Conservation (phyloP, 2,113 vertebrate species). For the Poeciliopsis occidentalis region DNA sequence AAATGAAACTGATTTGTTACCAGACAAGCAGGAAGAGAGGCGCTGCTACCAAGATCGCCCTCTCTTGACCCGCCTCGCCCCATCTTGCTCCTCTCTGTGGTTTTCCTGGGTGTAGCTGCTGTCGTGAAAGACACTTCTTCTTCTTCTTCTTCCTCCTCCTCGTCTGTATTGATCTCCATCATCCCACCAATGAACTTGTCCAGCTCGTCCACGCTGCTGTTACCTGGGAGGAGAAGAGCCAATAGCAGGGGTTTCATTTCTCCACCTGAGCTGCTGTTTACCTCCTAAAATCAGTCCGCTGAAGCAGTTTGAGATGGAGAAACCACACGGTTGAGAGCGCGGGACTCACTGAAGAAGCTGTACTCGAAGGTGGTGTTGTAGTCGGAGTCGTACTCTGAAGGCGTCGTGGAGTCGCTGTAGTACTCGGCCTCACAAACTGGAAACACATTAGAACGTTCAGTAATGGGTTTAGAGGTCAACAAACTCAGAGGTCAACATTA, state of each 20-base stretch:
- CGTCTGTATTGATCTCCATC: not conserved
- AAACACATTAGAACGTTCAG: not conserved
- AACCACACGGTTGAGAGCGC: no score
- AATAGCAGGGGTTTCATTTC: not conserved
- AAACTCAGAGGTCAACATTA: not conserved
- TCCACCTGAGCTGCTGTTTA: not conserved
- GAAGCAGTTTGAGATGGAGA: not conserved
- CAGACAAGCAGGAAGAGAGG: slow-evolving; percentile 19
- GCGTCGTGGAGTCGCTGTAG: not conserved
- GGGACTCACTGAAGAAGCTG: slow-evolving; percentile 62
- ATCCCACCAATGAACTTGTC: slow-evolving; percentile 14
- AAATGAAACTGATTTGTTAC: slow-evolving; percentile 10
- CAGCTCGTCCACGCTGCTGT: slow-evolving; percentile 39
- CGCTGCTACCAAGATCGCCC: accelerated
- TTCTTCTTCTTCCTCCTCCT: not conserved
- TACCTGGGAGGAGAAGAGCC: slow-evolving; percentile 25
- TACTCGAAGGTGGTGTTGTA: slow-evolving; percentile 45
- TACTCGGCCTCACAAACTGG: slow-evolving; percentile 20
- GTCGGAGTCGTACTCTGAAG: slow-evolving; percentile 48
- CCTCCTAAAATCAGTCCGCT: not conserved
- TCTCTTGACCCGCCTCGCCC: no score
- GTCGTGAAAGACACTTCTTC: not conserved
- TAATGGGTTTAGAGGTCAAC: not conserved
- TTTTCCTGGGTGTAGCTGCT: not conserved
- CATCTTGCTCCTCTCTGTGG: not conserved